phyloP scores from a whole-genome alignment of 2,888 invertebrate species.

The Agrochola lota region DNA sequence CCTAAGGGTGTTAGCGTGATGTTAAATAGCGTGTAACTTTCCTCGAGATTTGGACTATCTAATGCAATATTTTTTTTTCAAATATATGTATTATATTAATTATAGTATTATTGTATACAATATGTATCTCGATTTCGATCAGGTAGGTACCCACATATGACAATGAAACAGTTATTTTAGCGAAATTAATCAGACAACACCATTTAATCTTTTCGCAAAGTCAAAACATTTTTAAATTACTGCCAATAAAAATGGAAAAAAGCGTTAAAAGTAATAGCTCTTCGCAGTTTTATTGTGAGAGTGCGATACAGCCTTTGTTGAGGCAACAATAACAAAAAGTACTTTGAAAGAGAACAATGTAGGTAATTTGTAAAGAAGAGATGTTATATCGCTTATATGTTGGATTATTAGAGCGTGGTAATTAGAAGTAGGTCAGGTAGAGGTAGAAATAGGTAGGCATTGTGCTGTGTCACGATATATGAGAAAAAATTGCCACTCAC shows the following conservation, averaged over 20 bases:
- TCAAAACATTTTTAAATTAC: constrained; percentile 49
- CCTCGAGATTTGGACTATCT: too few species aligned
- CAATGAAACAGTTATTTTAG: background rate
- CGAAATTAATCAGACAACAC: constrained; percentile 6
- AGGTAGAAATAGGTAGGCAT: background rate
- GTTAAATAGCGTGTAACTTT: too few species aligned
- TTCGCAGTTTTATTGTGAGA: constrained; percentile 49
- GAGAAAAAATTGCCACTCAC: too few species aligned
- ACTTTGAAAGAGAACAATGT: constrained; percentile 57
- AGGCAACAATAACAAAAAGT: constrained; percentile 53
- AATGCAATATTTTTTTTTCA: too few species aligned
- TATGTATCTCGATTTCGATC: background rate
- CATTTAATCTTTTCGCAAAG: constrained; percentile 22
- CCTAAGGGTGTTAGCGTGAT: too few species aligned
- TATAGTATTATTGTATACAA: too few species aligned
- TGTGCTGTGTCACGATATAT: too few species aligned
- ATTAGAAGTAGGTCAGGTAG: constrained; percentile 4
- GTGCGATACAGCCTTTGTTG: constrained; percentile 56
- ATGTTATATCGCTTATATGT: constrained; percentile 3
- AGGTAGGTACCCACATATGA: background rate
- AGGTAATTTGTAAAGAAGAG: constrained; percentile 41
- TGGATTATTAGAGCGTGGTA: constrained; percentile 22
- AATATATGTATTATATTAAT: too few species aligned
- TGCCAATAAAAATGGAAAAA: constrained; percentile 49
- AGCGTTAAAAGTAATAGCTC: constrained; percentile 52